Conservation (phyloP, 2,113 vertebrate genomes). For the Heterocephalus glaber region DNA sequence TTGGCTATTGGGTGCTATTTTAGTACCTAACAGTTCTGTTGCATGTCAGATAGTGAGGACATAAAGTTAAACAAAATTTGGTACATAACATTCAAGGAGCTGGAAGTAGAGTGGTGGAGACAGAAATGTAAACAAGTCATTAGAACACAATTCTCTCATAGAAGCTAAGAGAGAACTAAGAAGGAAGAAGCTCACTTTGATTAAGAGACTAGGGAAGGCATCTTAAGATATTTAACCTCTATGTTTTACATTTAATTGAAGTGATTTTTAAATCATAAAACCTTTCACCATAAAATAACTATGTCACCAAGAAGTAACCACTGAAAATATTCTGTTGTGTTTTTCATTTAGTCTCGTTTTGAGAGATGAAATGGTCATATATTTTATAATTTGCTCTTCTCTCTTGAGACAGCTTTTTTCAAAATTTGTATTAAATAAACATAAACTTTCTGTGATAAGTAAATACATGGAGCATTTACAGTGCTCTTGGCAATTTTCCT, state of each 20-base stretch:
- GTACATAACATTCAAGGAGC: not conserved
- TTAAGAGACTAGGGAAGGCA: not conserved
- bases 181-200: not conserved
- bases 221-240: not conserved
- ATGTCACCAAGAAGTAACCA: not conserved
- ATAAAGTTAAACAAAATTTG: constrained; percentile 27
- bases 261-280: constrained; percentile 37
- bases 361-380: not conserved
- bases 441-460: not conserved
- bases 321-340: constrained; percentile 34
- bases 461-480: not conserved
- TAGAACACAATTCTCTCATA: not conserved
- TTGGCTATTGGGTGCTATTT: constrained; percentile 20
- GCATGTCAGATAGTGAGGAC: not conserved
- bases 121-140: constrained; percentile 46
- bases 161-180: not conserved
- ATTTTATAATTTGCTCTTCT: constrained; percentile 7
- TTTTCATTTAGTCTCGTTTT: not conserved
- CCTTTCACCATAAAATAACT: not conserved
- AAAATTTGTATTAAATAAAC: not conserved
- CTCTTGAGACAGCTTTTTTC: not conserved
- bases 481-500: not conserved
- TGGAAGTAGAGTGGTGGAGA: not conserved
- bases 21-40: not conserved
- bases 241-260: not conserved